phyloP scores from a whole-genome alignment of 2,797 vertebrate species.

The Lepilemur septentrionalis region DNA sequence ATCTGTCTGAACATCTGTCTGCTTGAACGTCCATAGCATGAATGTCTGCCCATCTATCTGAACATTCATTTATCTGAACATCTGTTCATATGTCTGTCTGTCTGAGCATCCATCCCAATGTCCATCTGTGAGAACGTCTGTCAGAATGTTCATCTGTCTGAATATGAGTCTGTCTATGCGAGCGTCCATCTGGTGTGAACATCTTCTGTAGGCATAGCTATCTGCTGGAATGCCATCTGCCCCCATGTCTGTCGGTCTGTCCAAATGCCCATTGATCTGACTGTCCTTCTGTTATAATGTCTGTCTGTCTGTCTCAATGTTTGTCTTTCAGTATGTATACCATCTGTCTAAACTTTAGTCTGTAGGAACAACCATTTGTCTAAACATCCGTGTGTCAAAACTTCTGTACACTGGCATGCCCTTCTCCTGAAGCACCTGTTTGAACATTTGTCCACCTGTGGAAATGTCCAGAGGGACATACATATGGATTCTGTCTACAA shows the following conservation, averaged over 20 bases:
- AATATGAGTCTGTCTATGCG: too few relatives aligned
- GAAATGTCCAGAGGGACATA: background rate
- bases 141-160: too few relatives aligned
- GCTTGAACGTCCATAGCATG: too few relatives aligned
- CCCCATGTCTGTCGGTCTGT: background rate
- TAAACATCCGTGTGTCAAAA: background rate
- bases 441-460: background rate
- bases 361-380: background rate
- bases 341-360: background rate
- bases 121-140: too few relatives aligned
- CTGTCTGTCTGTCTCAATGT: background rate
- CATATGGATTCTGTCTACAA: background rate
- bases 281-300: background rate
- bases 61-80: too few relatives aligned
- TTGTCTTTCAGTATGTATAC: background rate
- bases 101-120: too few relatives aligned
- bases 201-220: background rate
- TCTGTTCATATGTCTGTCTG: too few relatives aligned
- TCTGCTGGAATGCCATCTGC: background rate
- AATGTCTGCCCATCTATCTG: too few relatives aligned
- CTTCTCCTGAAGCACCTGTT: background rate
- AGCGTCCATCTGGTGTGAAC: too few relatives aligned
- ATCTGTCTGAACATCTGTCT: too few relatives aligned
- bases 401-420: background rate
- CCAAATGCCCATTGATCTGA: background rate